phyloP scores from a whole-genome alignment of 2,888 invertebrate genomes.

The Folsomia candida region DNA sequence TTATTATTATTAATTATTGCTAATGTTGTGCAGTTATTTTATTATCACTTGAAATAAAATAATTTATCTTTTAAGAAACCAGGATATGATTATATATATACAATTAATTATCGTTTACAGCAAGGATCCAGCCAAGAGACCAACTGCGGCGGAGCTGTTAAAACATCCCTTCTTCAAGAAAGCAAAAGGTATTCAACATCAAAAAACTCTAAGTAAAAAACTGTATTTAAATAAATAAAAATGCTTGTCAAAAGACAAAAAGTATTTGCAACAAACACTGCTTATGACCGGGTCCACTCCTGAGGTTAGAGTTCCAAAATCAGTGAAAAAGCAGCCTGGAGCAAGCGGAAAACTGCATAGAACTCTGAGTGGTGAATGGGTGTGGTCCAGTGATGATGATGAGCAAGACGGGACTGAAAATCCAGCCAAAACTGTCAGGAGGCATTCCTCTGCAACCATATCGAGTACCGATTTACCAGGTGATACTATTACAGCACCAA shows the following conservation, averaged over 20 bases:
- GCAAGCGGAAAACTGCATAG: conserved; percentile 81
- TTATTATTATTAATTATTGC: background rate
- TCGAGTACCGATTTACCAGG: conserved; percentile 10
- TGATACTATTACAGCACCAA: background rate
- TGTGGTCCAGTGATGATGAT: conserved; percentile 91
- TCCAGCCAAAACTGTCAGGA: conserved; percentile 30
- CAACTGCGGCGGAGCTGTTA: conserved; percentile 89
- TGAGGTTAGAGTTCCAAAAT: conserved; percentile 86
- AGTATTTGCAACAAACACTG: conserved; percentile 79
- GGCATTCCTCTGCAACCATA: conserved; percentile 32
- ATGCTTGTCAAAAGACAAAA: no score
- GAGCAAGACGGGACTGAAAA: conserved; percentile 21
- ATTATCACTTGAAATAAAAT: no score
- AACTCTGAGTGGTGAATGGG: conserved; percentile 96
- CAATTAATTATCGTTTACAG: no score
- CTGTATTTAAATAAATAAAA: no score
- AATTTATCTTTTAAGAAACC: no score
- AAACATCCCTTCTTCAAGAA: conserved; percentile 98
- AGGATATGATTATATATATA: no score
- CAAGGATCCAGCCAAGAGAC: conserved; percentile 86
- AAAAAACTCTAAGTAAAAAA: no score
- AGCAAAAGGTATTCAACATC: no score
- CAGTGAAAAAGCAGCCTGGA: conserved; percentile 78
- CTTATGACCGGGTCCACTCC: conserved; percentile 82
- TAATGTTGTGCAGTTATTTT: no score